Base-by-base conservation (phyloP, 1,140 invertebrate species). In the Cydia splendana region DNA sequence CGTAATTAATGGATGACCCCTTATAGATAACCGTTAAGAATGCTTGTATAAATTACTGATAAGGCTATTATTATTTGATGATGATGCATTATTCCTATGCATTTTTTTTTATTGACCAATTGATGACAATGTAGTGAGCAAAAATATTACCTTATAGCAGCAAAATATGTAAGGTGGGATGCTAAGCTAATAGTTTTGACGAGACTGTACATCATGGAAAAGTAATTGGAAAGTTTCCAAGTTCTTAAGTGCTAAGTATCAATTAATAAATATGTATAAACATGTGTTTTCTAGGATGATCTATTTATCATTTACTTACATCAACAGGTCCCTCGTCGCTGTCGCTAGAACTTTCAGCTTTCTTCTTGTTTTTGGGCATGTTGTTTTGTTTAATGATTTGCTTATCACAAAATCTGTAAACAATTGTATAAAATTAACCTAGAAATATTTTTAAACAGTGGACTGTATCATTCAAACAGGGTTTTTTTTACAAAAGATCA, bases 351-450 rank as follows among this genome's bases (percentile, higher is more conserved):
- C 85, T 87, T 53, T 80, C 87, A 76, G 83, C 79, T 76, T 92
- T 91, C 74, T 90, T 92, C 84, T 93, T 93, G 79, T 92, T 89
- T 87, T 94, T 94, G 10, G 93, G 92, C 92, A 94, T 94, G n/a
- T 67, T 62, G 57, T 62, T 62, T 75, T 62, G 57, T 20, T 62
- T 78, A 18, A 42, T 45, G 34, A 38, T 71, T 71, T 71, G 34
- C 67, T 38, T 38, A 18, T 38, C 67, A 15, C 53, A 24, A 42
- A 74, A 74, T 12, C 74, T 75, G 45, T 75, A 62, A 62, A 62
- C 57, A 62, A 24, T 62, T 51, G 45, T 53, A 24, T 57, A 76
- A 76, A 76, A 9, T 75, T 75, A 53, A 75, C 74, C 51, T 57
- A 4, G 28, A 57, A 75, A 18, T 48, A 48, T 18, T 34, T 34